These are phyloP conservation scores for Cepaea nemoralis DNA, from an alignment of 1,140 invertebrate genomes.

Conservation along the genomic window DNA sequence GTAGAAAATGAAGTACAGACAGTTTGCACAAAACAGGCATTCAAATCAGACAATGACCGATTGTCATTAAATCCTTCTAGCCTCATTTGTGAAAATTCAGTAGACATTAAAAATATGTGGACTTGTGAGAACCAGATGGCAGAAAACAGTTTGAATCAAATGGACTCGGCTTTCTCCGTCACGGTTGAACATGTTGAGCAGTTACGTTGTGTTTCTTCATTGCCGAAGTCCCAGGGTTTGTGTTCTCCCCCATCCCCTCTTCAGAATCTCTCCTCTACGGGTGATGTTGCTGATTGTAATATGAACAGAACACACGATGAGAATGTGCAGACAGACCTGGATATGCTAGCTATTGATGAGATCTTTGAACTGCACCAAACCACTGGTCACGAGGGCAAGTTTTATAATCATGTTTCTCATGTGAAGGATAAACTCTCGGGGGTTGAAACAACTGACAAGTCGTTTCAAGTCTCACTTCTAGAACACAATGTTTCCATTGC, in stretches of 20 bases:
- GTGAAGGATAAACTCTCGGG: neutral
- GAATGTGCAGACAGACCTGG: neutral
- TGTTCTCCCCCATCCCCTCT: neutral
- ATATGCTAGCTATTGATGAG: neutral
- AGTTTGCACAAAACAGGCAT: neutral
- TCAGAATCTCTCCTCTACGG: neutral
- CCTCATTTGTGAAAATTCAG: neutral
- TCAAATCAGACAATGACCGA: neutral
- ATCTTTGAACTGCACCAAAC: neutral
- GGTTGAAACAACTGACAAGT: neutral
- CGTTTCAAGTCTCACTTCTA: neutral
- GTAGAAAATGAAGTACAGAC: neutral
- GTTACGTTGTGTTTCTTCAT: too few relatives aligned
- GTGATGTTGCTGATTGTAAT: neutral
- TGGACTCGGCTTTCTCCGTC: too few relatives aligned
- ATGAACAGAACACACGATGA: neutral
- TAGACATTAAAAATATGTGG: neutral
- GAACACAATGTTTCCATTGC: neutral
- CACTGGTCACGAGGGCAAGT: neutral
- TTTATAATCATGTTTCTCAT: neutral
- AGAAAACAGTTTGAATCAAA: too few relatives aligned
- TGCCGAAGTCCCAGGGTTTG: too few relatives aligned
- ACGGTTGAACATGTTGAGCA: too few relatives aligned
- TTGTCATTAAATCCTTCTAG: neutral
- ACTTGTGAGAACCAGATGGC: too few relatives aligned